Percentiles rank a stretch among this genome's conserved stretches.
Conservation (phyloP, 2,888 invertebrate genomes). For the Scelioninae gen. 2 region DNA sequence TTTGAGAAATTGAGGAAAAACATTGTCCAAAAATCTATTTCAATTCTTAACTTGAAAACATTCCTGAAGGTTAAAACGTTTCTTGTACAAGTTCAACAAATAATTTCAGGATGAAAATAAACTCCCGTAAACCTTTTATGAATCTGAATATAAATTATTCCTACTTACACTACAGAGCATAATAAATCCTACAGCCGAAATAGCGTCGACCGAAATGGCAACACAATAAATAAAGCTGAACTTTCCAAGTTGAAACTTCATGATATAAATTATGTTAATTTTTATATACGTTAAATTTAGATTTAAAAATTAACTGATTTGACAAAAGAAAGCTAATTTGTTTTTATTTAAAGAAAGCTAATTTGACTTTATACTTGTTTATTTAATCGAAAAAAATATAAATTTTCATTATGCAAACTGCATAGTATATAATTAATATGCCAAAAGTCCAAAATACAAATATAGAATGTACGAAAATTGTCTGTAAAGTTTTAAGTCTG, state of each 20-base stretch:
- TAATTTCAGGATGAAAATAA: neutral
- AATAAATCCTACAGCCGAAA: conserved; percentile 13
- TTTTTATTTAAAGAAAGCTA: no score
- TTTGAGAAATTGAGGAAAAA: conserved; percentile 27
- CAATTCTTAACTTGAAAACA: neutral
- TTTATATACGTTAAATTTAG: no score
- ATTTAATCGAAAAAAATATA: no score
- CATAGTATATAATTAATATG: no score
- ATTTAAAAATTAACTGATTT: no score
- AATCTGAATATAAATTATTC: conserved; percentile 2
- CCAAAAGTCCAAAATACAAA: no score
- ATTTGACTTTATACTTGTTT: no score
- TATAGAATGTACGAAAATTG: no score
- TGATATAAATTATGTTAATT: conserved; percentile 34
- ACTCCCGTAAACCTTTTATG: neutral
- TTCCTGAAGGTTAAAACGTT: no score
- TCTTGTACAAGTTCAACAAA: neutral
- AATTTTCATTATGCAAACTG: no score
- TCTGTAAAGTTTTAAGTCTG: no score
- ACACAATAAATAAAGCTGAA: conserved; percentile 13
- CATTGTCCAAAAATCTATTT: conserved; percentile 21
- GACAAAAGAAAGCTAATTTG: no score
- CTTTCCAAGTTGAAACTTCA: conserved; percentile 9
- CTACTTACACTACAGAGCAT: neutral
- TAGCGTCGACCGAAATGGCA: conserved; percentile 7